These are phyloP conservation scores for Leptoclinus maculatus DNA, from an alignment of 2,797 vertebrate genomes.

Conservation along the genomic window DNA sequence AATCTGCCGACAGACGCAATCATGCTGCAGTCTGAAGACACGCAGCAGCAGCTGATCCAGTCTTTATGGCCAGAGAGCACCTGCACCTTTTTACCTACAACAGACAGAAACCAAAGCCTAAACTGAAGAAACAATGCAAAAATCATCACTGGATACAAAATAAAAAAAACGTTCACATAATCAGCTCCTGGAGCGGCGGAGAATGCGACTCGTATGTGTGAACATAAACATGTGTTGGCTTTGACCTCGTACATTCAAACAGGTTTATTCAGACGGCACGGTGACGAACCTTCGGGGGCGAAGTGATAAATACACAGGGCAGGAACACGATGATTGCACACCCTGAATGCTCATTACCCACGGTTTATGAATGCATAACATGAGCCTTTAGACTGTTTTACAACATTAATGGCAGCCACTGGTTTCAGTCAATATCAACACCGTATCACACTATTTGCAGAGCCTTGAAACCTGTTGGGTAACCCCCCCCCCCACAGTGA, in stretches of 20 bases:
- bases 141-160: background rate
- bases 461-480: background rate
- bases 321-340: background rate
- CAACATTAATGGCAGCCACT: background rate
- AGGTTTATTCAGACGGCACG: background rate
- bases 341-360: too few relatives aligned
- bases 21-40: constrained; percentile 96
- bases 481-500: background rate
- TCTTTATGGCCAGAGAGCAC: constrained; percentile 91
- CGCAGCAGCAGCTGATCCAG: constrained; percentile 94
- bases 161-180: background rate
- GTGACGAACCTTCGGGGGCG: constrained; percentile 11
- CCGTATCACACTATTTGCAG: background rate
- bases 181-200: background rate
- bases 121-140: background rate
- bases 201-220: background rate
- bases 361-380: background rate
- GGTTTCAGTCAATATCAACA: background rate
- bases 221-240: constrained; percentile 25
- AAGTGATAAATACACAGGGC: background rate
- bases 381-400: background rate
- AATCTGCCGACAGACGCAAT: constrained; percentile 92
- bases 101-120: background rate
- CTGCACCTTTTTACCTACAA: constrained; percentile 89
- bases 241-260: constrained; percentile 7